These are phyloP conservation scores for Scelioninae gen. 2 DNA, from an alignment of 2,888 invertebrate genomes.

Conservation along the genomic window DNA sequence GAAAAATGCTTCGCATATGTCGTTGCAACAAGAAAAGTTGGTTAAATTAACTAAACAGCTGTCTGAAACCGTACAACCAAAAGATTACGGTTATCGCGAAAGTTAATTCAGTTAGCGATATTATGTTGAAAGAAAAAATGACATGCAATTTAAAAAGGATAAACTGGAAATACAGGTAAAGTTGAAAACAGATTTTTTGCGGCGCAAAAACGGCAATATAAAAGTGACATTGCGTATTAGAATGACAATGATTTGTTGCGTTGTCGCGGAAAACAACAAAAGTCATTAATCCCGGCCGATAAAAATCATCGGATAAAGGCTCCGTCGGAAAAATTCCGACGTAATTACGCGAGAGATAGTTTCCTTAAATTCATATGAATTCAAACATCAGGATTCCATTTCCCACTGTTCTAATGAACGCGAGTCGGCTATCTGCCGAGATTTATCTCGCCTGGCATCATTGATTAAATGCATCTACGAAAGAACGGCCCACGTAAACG, in stretches of 20 bases:
- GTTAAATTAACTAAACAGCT: too few relatives aligned
- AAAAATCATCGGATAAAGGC: constrained; percentile 27
- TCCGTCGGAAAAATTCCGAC: constrained; percentile 10
- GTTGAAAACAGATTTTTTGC: too few relatives aligned
- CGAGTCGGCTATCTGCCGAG: constrained; percentile 37
- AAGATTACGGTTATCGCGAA: too few relatives aligned
- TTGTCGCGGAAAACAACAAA: constrained; percentile 6
- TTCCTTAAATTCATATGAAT: constrained; percentile 39
- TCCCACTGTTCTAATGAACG: constrained; percentile 43
- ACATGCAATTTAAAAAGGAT: too few relatives aligned
- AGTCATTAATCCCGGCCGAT: constrained; percentile 17
- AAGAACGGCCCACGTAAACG: constrained; percentile 36
- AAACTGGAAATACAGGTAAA: too few relatives aligned
- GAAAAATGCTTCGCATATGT: too few relatives aligned
- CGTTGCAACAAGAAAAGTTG: too few relatives aligned
- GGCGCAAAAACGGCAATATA: too few relatives aligned
- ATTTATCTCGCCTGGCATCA: constrained; percentile 43
- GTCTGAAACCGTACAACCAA: too few relatives aligned
- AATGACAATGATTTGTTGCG: constrained; percentile 12
- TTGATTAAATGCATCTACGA: constrained; percentile 43
- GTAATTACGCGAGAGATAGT: constrained; percentile 24
- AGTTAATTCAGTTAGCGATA: too few relatives aligned
- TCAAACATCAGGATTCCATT: constrained; percentile 40
- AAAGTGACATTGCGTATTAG: too few relatives aligned
- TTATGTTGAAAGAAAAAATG: too few relatives aligned